Evolutionary conservation across 2,888 invertebrate species (phyloP).

Genomic region (Caenorhabditis virilis): DNA sequence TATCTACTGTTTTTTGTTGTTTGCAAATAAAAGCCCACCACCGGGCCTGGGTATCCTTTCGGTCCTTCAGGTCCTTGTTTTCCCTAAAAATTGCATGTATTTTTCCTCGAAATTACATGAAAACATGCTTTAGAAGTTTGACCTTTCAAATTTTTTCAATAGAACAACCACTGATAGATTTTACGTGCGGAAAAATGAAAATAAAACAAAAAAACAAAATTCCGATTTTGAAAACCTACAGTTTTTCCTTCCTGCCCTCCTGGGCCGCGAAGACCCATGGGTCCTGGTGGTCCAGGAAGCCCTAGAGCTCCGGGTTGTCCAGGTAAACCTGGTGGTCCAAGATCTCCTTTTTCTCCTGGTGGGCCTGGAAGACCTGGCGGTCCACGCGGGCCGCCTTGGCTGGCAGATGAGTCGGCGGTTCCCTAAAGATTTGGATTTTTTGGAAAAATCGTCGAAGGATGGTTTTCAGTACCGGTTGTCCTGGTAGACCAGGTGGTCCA

Average conservation of each 20-base stretch:
- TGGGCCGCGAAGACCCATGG: conserved; percentile 55
- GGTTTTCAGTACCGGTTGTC: conserved; percentile 49
- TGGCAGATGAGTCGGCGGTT: conserved; percentile 34
- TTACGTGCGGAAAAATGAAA: not conserved
- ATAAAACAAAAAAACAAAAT: not conserved
- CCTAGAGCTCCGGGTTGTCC: conserved; percentile 61
- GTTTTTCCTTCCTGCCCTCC: conserved; percentile 60
- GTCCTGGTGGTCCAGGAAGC: conserved; percentile 60
- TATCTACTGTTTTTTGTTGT: too few species aligned
- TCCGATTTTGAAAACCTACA: conserved; percentile 29
- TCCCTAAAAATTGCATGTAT: conserved; percentile 49
- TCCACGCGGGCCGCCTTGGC: conserved; percentile 45
- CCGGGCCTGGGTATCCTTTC: conserved; percentile 58
- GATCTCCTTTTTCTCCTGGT: conserved; percentile 59
- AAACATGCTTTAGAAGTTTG: too few species aligned
- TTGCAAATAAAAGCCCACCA: too few species aligned
- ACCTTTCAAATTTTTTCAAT: too few species aligned
- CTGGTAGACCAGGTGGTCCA: conserved; percentile 63
- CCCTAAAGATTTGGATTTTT: conserved; percentile 14
- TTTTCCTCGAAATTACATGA: conserved; percentile 14
- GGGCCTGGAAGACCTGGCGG: conserved; percentile 55
- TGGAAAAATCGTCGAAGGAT: too few species aligned
- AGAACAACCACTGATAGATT: too few species aligned
- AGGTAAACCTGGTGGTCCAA: conserved; percentile 53
- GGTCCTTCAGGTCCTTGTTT: conserved; percentile 55